Evolutionary conservation across 2,888 invertebrate genomes (phyloP).

Genomic region (Onchidella celtica): DNA sequence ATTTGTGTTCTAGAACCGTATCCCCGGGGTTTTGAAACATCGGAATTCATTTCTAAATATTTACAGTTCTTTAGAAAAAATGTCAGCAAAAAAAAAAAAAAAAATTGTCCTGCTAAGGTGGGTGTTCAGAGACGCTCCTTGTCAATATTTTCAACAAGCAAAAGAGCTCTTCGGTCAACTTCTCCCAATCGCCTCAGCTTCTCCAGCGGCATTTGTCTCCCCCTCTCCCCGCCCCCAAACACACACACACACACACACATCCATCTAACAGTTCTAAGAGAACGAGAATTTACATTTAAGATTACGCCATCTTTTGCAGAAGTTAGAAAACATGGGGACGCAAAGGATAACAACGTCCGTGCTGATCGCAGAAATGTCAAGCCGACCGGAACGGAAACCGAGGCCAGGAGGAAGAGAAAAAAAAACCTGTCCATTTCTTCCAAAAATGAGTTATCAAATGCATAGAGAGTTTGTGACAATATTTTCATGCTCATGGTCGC

Average conservation of each 20-base stretch:
- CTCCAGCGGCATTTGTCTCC: not conserved
- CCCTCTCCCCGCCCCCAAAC: not conserved
- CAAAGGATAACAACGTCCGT: not conserved
- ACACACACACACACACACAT: not conserved
- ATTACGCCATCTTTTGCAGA: not conserved
- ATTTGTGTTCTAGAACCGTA: too few relatives aligned
- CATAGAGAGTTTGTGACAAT: not conserved
- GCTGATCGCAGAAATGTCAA: not conserved
- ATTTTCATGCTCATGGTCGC: not conserved
- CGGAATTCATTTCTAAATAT: too few relatives aligned
- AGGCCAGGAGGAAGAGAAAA: not conserved
- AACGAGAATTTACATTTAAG: not conserved
- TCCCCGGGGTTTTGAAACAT: too few relatives aligned
- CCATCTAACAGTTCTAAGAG: not conserved
- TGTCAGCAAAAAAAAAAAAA: too few relatives aligned
- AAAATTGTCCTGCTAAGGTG: too few relatives aligned
- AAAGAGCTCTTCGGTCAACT: too few relatives aligned
- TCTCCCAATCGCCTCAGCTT: too few relatives aligned
- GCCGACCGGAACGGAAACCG: not conserved
- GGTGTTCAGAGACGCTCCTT: too few relatives aligned
- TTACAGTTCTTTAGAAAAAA: too few relatives aligned
- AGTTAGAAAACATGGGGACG: not conserved
- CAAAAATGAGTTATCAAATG: not conserved
- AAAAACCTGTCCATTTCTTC: not conserved
- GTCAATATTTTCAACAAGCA: too few relatives aligned